These are phyloP conservation scores for Drosophila stalkeri DNA, from an alignment of 2,888 invertebrate species.

Conservation along the genomic window DNA sequence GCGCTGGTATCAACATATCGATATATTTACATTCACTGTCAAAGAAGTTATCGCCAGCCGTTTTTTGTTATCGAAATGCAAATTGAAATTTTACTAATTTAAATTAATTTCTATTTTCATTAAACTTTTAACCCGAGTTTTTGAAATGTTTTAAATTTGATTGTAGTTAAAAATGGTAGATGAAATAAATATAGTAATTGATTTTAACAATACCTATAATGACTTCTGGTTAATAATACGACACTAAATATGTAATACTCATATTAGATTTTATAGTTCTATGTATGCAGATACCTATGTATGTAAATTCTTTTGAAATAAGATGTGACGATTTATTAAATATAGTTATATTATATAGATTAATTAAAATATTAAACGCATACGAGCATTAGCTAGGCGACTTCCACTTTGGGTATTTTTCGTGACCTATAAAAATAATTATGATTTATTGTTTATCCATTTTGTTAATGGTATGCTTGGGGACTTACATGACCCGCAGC, in stretches of 20 bases:
- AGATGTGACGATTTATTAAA: not conserved
- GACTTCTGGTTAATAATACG: not conserved
- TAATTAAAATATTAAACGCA: not conserved
- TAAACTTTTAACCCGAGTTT: not conserved
- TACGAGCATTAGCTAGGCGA: not conserved
- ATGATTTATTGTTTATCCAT: not conserved
- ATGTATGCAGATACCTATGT: not conserved
- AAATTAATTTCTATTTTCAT: not conserved
- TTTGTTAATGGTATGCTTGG: not conserved
- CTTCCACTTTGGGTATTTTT: slow-evolving; percentile 47
- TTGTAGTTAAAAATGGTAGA: not conserved
- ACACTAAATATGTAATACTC: not conserved
- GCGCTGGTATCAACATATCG: slow-evolving; percentile 20
- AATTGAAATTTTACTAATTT: not conserved
- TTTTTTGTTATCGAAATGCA: slow-evolving; percentile 25
- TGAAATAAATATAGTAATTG: not conserved
- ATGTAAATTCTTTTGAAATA: not conserved
- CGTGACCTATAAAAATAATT: slow-evolving; percentile 39
- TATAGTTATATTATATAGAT: not conserved
- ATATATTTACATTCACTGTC: not conserved
- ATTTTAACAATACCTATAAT: not conserved
- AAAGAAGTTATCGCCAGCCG: slow-evolving; percentile 5
- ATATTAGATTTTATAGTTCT: not conserved
- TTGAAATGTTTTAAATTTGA: not conserved
- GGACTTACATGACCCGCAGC: slow-evolving; percentile 80